phyloP scores from a whole-genome alignment of 2,888 invertebrate genomes.

The Pandemis cinnamomeana region DNA sequence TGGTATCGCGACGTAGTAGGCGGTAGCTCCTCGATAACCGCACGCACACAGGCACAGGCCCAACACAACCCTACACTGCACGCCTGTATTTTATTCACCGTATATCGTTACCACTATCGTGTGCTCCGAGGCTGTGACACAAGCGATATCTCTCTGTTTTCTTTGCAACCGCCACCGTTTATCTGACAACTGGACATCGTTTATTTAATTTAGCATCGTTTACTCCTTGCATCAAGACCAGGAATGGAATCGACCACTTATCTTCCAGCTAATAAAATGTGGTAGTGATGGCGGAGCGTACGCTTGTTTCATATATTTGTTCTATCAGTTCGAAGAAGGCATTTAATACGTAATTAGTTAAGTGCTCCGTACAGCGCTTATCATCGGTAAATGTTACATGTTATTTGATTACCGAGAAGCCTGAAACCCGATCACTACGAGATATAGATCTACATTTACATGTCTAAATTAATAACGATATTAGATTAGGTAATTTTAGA shows the following conservation, averaged over 20 bases:
- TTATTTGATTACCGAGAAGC: constrained; percentile 15
- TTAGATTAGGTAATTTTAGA: neutral
- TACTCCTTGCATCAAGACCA: constrained; percentile 44
- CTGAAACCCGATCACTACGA: neutral
- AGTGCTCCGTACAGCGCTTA: constrained; percentile 26
- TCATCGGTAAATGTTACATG: constrained; percentile 32
- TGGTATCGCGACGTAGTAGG: constrained; percentile 69
- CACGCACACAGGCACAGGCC: constrained; percentile 48
- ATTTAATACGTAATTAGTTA: constrained; percentile 27
- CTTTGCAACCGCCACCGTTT: constrained; percentile 65
- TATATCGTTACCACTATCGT: constrained; percentile 40
- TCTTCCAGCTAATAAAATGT: constrained; percentile 30
- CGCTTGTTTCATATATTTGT: constrained; percentile 22
- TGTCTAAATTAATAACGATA: no score
- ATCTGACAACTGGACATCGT: constrained; percentile 63
- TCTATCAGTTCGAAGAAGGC: constrained; percentile 25
- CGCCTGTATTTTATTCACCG: constrained; percentile 27
- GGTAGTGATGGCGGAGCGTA: constrained; percentile 15
- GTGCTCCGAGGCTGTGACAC: constrained; percentile 57
- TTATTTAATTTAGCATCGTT: constrained; percentile 64
- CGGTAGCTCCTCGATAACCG: constrained; percentile 58
- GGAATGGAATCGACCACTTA: constrained; percentile 38
- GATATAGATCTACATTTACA: neutral
- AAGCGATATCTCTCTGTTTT: constrained; percentile 73
- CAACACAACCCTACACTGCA: constrained; percentile 27